These are phyloP conservation scores for Malthinus flaveolus DNA, from an alignment of 2,888 invertebrate species.

Conservation along the genomic window DNA sequence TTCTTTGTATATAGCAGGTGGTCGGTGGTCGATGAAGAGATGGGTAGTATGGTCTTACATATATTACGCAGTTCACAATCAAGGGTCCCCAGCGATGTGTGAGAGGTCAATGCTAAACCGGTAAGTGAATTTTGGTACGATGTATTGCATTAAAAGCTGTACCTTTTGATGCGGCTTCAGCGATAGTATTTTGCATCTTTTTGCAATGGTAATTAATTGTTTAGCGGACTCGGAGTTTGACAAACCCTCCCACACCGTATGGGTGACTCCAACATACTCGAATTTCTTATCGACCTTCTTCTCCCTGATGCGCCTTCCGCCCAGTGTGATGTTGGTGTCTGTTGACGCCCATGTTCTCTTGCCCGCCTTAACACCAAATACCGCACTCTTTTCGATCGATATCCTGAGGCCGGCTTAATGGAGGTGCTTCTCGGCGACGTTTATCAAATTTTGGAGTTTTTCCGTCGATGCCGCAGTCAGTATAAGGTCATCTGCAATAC, in stretches of 20 bases:
- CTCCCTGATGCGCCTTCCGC: not conserved
- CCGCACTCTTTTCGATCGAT: not conserved
- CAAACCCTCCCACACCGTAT: not conserved
- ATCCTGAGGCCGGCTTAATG: not conserved
- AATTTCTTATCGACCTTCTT: not conserved
- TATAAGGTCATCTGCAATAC: not conserved
- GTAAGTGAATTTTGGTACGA: not conserved
- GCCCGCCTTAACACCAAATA: not conserved
- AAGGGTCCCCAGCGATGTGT: not conserved
- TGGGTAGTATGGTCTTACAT: not conserved
- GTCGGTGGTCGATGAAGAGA: not conserved
- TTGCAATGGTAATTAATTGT: not conserved
- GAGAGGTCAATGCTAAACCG: not conserved
- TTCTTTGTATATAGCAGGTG: not conserved
- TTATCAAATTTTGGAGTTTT: not conserved
- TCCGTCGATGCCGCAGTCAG: not conserved
- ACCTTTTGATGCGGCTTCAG: not conserved
- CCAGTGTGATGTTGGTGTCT: not conserved
- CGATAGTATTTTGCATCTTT: not conserved
- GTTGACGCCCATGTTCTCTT: not conserved
- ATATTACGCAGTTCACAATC: not conserved
- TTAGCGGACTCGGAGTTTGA: not conserved
- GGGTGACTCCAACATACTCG: not conserved
- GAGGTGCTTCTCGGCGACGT: not conserved
- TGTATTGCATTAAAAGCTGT: not conserved